These are phyloP conservation scores for Manduca sexta DNA, from an alignment of 1,140 invertebrate genomes.

Conservation along the genomic window DNA sequence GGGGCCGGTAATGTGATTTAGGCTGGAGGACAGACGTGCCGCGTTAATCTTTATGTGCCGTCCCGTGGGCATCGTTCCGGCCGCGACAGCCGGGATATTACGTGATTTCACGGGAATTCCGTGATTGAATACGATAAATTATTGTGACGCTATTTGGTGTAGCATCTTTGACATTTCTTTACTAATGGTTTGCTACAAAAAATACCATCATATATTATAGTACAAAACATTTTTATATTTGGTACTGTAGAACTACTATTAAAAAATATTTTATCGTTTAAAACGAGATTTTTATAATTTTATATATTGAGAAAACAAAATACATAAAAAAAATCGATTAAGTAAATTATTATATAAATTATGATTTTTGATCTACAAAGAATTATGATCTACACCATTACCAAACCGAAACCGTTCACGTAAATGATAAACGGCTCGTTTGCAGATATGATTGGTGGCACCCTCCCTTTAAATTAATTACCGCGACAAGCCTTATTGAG, in stretches of 20 bases:
- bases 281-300: no score
- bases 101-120: constrained; percentile 37
- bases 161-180: no score
- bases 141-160: no score
- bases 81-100: constrained; percentile 22
- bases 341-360: no score
- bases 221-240: no score
- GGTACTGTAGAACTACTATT: no score
- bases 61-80: constrained; percentile 42
- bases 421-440: neutral
- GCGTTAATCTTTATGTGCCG: constrained; percentile 47
- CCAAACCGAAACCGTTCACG: neutral
- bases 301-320: no score
- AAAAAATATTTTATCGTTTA: no score
- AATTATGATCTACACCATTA: neutral
- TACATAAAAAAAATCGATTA: no score
- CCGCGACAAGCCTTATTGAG: constrained; percentile 9
- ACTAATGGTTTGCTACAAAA: no score
- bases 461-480: constrained; percentile 20
- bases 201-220: no score
- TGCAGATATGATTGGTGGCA: neutral
- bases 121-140: neutral
- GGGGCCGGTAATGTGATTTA: constrained; percentile 57
- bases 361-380: no score
- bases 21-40: constrained; percentile 43